These are phyloP conservation scores for Meandrusa payeni DNA, from an alignment of 2,888 invertebrate species.

Conservation along the genomic window DNA sequence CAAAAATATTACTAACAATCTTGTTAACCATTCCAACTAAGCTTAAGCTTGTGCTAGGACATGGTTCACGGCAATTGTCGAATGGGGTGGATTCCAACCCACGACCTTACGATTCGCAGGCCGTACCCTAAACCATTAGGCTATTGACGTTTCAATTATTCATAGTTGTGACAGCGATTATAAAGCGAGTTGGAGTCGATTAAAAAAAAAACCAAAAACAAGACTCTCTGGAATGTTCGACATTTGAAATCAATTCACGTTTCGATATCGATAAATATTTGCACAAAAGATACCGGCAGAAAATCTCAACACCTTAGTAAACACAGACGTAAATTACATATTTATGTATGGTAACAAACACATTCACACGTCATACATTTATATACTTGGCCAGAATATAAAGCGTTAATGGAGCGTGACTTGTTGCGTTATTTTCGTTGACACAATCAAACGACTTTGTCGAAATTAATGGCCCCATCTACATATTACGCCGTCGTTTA, in stretches of 20 bases:
- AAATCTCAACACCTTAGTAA: constrained; percentile 6
- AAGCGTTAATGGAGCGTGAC: constrained; percentile 18
- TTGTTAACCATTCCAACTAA: too few species aligned
- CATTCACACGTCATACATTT: constrained; percentile 1
- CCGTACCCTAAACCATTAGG: too few species aligned
- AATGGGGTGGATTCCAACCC: too few species aligned
- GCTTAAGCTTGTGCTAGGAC: too few species aligned
- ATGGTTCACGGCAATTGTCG: too few species aligned
- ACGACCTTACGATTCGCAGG: too few species aligned
- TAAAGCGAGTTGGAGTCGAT: too few species aligned
- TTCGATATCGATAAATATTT: constrained; percentile 6
- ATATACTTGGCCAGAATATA: constrained; percentile 10
- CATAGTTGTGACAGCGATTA: too few species aligned
- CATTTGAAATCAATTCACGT: constrained; percentile 1
- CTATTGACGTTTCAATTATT: too few species aligned
- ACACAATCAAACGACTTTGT: constrained; percentile 12
- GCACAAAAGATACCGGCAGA: constrained; percentile 4
- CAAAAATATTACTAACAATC: too few species aligned
- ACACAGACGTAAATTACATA: constrained; percentile 1
- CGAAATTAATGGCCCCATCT: constrained; percentile 4
- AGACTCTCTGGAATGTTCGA: not conserved
- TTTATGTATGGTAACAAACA: too few species aligned
- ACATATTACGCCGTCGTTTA: constrained; percentile 7
- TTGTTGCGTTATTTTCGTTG: constrained; percentile 14
- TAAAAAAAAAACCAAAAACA: too few species aligned